phyloP scores from a whole-genome alignment of 2,888 invertebrate species.

The Nemurella pictetii region DNA sequence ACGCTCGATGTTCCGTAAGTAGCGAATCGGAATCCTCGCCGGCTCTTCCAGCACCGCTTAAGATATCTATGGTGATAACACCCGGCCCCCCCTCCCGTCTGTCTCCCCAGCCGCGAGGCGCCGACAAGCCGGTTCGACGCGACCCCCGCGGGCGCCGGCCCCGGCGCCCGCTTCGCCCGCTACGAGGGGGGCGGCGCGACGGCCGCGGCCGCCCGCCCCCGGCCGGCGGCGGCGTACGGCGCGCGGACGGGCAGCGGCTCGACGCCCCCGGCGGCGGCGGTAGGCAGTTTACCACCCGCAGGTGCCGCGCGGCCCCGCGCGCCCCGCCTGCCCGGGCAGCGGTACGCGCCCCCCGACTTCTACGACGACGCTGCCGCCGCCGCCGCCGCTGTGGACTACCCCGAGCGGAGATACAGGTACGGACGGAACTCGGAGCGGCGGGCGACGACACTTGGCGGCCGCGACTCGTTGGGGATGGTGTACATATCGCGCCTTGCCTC shows the following conservation, averaged over 20 bases:
- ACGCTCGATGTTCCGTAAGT: too few relatives aligned
- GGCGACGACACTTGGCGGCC: too few relatives aligned
- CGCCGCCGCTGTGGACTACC: constrained; percentile 38
- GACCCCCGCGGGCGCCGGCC: constrained; percentile 51
- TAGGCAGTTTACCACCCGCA: constrained; percentile 29
- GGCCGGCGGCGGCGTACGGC: constrained; percentile 58
- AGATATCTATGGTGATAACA: neutral
- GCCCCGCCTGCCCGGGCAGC: constrained; percentile 46
- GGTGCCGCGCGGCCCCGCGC: constrained; percentile 29
- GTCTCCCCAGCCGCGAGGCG: constrained; percentile 38
- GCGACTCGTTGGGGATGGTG: neutral
- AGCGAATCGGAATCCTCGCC: too few relatives aligned
- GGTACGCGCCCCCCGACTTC: constrained; percentile 53
- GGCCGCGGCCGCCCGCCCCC: constrained; percentile 53
- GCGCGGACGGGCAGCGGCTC: constrained; percentile 46
- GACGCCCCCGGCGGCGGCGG: constrained; percentile 35
- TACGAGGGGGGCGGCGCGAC: constrained; percentile 57
- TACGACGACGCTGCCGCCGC: constrained; percentile 50
- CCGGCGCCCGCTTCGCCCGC: constrained; percentile 57
- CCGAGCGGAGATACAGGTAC: constrained; percentile 41
- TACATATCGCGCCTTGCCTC: neutral
- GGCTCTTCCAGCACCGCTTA: too few relatives aligned
- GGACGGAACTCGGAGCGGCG: neutral
- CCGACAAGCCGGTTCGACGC: constrained; percentile 47
- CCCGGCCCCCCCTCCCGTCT: too few relatives aligned